Evolutionary conservation across 2,113 vertebrate genomes (phyloP).

Genomic region (Proterorhinus semilunaris): DNA sequence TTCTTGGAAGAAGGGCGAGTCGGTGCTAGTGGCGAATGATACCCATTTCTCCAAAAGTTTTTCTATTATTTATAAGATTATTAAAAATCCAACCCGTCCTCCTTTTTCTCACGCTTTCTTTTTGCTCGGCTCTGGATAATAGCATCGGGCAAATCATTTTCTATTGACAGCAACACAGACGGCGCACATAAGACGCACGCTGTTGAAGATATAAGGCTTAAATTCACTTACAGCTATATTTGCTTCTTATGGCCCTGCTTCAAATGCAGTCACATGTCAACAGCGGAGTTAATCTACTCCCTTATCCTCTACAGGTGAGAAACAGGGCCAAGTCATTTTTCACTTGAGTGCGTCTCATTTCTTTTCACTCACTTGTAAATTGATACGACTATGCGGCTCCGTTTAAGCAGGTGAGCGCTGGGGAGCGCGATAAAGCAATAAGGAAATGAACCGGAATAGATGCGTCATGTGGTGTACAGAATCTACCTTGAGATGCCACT

Average conservation of each 20-base stretch:
- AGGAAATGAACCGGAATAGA: conserved; percentile 13
- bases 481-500: neutral
- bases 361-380: conserved; percentile 24
- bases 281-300: conserved; percentile 27
- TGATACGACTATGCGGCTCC: conserved; percentile 33
- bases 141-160: conserved; percentile 7
- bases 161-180: conserved; percentile 2
- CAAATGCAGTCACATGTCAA: conserved; percentile 19
- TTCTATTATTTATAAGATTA: conserved; percentile 58
- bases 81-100: conserved; percentile 50
- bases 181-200: conserved; percentile 11
- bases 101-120: conserved; percentile 19
- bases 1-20: conserved; percentile 17
- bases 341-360: conserved; percentile 42
- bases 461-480: neutral
- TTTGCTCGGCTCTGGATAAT: conserved; percentile 15
- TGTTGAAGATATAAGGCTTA: conserved; percentile 8
- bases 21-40: conserved; percentile 13
- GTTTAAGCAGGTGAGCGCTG: conserved; percentile 33
- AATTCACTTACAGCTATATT: conserved; percentile 12
- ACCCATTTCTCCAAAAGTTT: conserved; percentile 12
- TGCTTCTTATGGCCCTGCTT: conserved; percentile 27
- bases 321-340: conserved; percentile 43
- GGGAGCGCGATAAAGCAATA: conserved; percentile 17
- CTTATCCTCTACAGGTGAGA: conserved; percentile 26